A percentile compares a stretch with the other conserved stretches of the same genome.
These are phyloP conservation scores for Chiridota heheva DNA, from an alignment of 35 echinoderm and acorn worm genomes.

Conservation along the genomic window DNA sequence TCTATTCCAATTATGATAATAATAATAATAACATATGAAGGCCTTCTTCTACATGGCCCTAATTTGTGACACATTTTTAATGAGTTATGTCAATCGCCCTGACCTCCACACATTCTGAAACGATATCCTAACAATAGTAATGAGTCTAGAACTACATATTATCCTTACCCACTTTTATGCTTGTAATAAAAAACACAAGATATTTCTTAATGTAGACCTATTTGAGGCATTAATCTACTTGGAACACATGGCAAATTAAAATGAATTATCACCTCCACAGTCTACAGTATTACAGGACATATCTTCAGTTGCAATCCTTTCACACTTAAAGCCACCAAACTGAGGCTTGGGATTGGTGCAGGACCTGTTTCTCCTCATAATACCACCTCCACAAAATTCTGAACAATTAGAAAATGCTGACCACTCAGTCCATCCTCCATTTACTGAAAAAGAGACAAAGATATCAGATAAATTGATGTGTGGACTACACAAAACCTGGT, in stretches of 20 bases:
- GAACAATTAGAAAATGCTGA: constrained; percentile 56
- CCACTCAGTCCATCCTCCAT: constrained; percentile 75
- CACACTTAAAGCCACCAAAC: constrained; percentile 40
- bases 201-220: neutral
- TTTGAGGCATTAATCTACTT: neutral
- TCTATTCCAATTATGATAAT: too few relatives aligned
- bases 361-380: constrained; percentile 1
- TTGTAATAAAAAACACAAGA: neutral
- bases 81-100: too few relatives aligned
- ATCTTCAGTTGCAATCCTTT: constrained; percentile 56
- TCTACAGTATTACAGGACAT: constrained; percentile 50
- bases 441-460: constrained; percentile 22
- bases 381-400: constrained; percentile 52
- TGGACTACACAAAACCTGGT: too few relatives aligned
- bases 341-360: constrained; percentile 61
- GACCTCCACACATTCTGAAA: neutral
- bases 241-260: neutral
- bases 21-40: too few relatives aligned
- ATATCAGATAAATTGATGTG: too few relatives aligned
- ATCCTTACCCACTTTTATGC: neutral
- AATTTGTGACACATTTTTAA: too few relatives aligned
- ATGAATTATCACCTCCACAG: constrained; percentile 65
- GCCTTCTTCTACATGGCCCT: too few relatives aligned
- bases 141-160: neutral
- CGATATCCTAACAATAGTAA: neutral